A percentile compares a stretch with the other conserved stretches of the same genome.
Evolutionary conservation across 2,797 vertebrate species (phyloP).

Genomic region (Botia kubotai): DNA sequence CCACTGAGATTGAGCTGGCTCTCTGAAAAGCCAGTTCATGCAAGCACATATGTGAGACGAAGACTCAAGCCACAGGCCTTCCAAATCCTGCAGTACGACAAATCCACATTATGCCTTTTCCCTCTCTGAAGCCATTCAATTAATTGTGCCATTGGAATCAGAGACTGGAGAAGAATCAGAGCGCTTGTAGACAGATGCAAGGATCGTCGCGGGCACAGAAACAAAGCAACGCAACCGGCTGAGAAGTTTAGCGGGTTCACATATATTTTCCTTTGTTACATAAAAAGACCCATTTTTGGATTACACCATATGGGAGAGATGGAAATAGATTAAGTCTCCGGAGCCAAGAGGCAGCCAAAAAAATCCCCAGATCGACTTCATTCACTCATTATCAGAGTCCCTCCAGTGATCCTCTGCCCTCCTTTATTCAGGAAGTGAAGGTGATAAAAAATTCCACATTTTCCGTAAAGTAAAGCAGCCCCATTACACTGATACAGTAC

Average conservation of each 20-base stretch:
- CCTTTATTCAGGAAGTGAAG: conserved; percentile 46
- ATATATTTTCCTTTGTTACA: conserved; percentile 37
- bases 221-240: conserved; percentile 8
- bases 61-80: conserved; percentile 41
- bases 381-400: conserved; percentile 54
- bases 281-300: conserved; percentile 48
- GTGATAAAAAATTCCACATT: conserved; percentile 33
- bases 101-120: conserved; percentile 50
- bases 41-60: conserved; percentile 40
- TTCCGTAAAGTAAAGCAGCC: background rate
- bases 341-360: conserved; percentile 42
- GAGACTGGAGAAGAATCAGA: conserved; percentile 42
- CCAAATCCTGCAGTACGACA: conserved; percentile 55
- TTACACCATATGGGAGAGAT: conserved; percentile 46
- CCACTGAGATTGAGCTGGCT: conserved; percentile 34
- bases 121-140: conserved; percentile 50
- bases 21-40: conserved; percentile 45
- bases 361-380: conserved; percentile 37
- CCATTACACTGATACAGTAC: background rate
- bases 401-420: conserved; percentile 50
- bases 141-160: conserved; percentile 50
- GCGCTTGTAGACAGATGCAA: conserved; percentile 1
- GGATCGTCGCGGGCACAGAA: conserved; percentile 2
- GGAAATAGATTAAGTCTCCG: conserved; percentile 42
- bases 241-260: conserved; percentile 27